These are phyloP conservation scores for Saguinus oedipus DNA, from an alignment of 2,797 vertebrate species.

Conservation along the genomic window DNA sequence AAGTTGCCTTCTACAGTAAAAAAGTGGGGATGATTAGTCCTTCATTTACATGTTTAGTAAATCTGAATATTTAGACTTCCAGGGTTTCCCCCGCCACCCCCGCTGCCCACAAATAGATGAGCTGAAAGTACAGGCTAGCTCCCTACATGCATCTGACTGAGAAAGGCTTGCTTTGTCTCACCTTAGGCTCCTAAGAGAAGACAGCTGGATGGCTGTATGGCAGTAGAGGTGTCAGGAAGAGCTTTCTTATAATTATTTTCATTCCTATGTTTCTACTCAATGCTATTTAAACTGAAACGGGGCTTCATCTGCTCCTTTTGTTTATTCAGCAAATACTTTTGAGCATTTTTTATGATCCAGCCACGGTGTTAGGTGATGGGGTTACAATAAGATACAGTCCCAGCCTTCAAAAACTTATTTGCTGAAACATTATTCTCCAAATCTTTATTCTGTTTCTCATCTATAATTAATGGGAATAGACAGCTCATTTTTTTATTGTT, in stretches of 20 bases:
- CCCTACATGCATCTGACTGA: background rate
- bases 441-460: constrained; percentile 34
- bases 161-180: background rate
- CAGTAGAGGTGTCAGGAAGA: background rate
- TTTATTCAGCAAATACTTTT: constrained; percentile 46
- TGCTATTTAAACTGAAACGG: background rate
- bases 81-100: background rate
- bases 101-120: background rate
- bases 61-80: background rate
- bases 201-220: background rate
- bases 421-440: background rate
- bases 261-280: background rate
- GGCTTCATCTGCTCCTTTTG: background rate
- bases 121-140: background rate
- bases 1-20: background rate
- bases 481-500: background rate
- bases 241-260: background rate
- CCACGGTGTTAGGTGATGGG: background rate
- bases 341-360: background rate
- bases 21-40: background rate
- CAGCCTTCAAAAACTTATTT: constrained; percentile 16
- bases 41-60: constrained; percentile 23
- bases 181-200: background rate
- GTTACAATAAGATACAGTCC: constrained; percentile 12
- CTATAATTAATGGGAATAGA: background rate